Evolutionary conservation across 2,113 vertebrate genomes (phyloP), one percentile per base, ranked within the genome.

Genomic region (Pseudopipra pipra): DNA sequence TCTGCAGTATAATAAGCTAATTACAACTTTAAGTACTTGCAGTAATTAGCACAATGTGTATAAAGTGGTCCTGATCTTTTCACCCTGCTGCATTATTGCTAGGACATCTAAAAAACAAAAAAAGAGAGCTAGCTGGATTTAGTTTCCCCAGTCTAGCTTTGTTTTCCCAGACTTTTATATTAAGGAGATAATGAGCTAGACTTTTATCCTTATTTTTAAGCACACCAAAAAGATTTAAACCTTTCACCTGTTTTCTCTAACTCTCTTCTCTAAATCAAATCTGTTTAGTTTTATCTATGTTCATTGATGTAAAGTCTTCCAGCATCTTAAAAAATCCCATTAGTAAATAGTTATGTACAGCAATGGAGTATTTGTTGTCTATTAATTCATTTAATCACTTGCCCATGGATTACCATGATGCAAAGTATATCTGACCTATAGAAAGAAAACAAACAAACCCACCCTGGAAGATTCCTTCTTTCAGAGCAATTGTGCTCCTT

Each of bases 1-100:
- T 98, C 98, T 98, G 98, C 98, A 98, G 98, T 98, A 98, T 98
- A 98, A 98, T 98, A 98, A 98, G 98, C 98, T 98, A 98, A 98
- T 98, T 98, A 98, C 98, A 98, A 98, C 98, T 98, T 98, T 98
- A 98, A 98, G 98, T 98, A 98, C 98, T 98, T 98, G 98, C 98
- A 98, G 98, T 98, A 98, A 98, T 98, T 98, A 98, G 98, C 98
- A 98, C 98, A 98, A 98, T 98, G 98, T 98, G 98, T 98, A 98
- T 98, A 98, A 98, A 98, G 97, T 98, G 98, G 97, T 98, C 98
- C 98, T 98, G 98, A 98, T 98, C 98, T 98, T 98, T 98, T 98
- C 98, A 98, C 98, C 98, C 98, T 98, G 97, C 97, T 95, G 93
- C 94, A 98, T 98, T 98, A 98, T 98, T 98, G 97, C 98, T 98